Conservation (phyloP, 2,888 invertebrate genomes). For the Amorpha juglandis region DNA sequence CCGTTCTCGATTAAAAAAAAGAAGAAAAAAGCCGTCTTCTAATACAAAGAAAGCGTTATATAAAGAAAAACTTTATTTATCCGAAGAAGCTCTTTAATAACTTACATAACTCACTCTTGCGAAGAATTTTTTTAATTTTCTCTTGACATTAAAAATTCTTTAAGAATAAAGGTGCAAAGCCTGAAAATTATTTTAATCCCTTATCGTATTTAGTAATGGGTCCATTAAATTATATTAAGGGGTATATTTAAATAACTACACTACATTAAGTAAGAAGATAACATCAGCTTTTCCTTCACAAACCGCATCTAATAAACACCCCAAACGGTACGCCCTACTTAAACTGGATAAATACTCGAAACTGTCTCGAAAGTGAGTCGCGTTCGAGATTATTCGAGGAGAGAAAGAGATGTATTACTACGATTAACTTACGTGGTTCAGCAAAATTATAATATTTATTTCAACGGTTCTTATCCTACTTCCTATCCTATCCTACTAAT, state of each 20-base stretch:
- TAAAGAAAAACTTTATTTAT: too few relatives aligned
- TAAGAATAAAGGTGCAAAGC: background rate
- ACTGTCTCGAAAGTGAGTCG: background rate
- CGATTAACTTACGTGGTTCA: too few relatives aligned
- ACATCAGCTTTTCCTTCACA: constrained; percentile 31
- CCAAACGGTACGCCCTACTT: background rate
- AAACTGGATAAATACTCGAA: constrained; percentile 10
- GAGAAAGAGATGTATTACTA: background rate
- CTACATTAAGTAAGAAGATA: constrained; percentile 33
- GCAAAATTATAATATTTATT: too few relatives aligned
- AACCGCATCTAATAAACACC: constrained; percentile 30
- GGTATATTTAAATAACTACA: constrained; percentile 28
- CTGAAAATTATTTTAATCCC: constrained; percentile 9
- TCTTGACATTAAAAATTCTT: background rate
- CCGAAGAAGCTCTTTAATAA: background rate
- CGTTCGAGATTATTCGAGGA: background rate
- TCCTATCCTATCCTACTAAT: too few relatives aligned
- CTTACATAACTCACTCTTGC: background rate
- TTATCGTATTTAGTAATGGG: constrained; percentile 15
- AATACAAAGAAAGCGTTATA: too few relatives aligned
- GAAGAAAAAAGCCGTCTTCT: too few relatives aligned
- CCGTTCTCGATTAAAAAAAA: too few relatives aligned
- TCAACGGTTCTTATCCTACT: too few relatives aligned
- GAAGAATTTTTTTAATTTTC: background rate
- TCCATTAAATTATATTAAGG: constrained; percentile 22